A percentile compares a stretch with the other conserved stretches of the same genome.
Evolutionary conservation across 2,888 invertebrate genomes (phyloP).

Genomic region (Lagria hirta): DNA sequence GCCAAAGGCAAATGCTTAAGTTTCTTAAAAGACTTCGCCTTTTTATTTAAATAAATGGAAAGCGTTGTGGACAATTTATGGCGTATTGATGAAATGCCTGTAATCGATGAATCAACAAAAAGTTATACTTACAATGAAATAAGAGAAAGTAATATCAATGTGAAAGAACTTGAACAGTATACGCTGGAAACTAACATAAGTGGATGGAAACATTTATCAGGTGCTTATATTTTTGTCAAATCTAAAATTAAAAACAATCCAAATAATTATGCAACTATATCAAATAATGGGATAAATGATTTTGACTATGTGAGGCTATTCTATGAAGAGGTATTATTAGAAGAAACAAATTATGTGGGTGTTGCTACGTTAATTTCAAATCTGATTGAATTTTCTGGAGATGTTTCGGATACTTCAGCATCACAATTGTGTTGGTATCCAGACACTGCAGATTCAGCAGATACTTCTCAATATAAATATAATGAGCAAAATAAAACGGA

Average conservation of each 20-base stretch:
- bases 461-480: conserved; percentile 1
- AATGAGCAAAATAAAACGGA: conserved; percentile 1
- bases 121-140: conserved; percentile 1
- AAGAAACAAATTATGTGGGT: conserved; percentile 1
- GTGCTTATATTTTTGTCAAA: conserved; percentile 1
- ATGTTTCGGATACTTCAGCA: conserved; percentile 1
- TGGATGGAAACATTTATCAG: conserved; percentile 1
- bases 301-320: conserved; percentile 1
- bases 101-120: conserved; percentile 1
- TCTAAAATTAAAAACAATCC: conserved; percentile 1
- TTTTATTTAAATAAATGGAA: conserved; percentile 1
- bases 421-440: conserved; percentile 1
- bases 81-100: conserved; percentile 1
- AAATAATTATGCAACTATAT: conserved; percentile 1
- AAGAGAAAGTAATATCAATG: conserved; percentile 1
- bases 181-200: conserved; percentile 1
- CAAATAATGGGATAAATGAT: conserved; percentile 1
- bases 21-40: conserved; percentile 1
- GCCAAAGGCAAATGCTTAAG: conserved; percentile 1
- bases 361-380: conserved; percentile 1
- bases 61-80: conserved; percentile 1
- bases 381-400: conserved; percentile 1
- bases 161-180: conserved; percentile 1
- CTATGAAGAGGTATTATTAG: conserved; percentile 1
- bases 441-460: conserved; percentile 1